Base-by-base conservation (phyloP, 2,888 invertebrate genomes). In the Ormyrus labotus region DNA sequence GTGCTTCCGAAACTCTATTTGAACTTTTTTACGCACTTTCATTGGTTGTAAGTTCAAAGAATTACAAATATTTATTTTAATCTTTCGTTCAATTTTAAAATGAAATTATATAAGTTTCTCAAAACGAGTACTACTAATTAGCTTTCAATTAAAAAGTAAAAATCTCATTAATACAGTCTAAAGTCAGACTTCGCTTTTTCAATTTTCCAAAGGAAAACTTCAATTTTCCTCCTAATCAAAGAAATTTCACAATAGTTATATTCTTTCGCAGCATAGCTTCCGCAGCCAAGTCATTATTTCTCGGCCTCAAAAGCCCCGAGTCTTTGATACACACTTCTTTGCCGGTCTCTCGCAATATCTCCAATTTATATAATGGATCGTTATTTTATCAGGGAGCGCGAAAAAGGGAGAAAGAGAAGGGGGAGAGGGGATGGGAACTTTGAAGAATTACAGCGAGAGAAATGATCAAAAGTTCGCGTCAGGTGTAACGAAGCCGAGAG, bases 391-490 rank as follows among this genome's bases (percentile, higher is more conserved):
- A 11, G 57, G 13, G 51, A 10, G 67, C 1, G 34, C 19, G 47
- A 47, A n/a, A n/a, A 53, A 34, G 34, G 34, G 34, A 34, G 34
- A 34, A 4, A 34, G 34, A 34, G 34, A 34, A 3, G 0, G 4
- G 34, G 2, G 34, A 34, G 34, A 34, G 34, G 34, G 34, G 0
- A 19, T 45, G 48, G 6, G 53, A 55, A 73, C 64, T 64, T 65
- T 64, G 55, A 55, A 73, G 73, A 57, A 73, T 73, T 48, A 55
- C 34, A 45, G 6, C 53, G 50, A 63, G 50, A 64, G 63, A 63
- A 77, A 70, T 63, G 63, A 75, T 77, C 57, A 70, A 70, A 77
- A 77, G 63, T 70, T 67, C 34, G 50, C 53, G 53, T 64, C 57
- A 61, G 68, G 51, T 67, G 45, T 75, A 75, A 68, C 57, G 53